Evolutionary conservation across 2,113 vertebrate species (phyloP).

Genomic region (Bufo gargarizans): DNA sequence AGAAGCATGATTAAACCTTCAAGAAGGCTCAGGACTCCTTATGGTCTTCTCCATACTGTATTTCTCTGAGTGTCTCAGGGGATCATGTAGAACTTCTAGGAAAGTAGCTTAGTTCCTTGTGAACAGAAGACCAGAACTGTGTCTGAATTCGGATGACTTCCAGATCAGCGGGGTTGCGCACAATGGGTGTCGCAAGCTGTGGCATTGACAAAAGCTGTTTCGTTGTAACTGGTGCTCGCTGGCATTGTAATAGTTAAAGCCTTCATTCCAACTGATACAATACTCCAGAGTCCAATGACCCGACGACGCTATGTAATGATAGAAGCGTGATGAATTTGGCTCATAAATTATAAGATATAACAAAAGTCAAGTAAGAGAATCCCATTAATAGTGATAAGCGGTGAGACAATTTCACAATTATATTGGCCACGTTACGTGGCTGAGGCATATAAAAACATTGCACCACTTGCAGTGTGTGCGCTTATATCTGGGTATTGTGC

Average conservation of each 20-base stretch:
- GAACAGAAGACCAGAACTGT: slow-evolving; percentile 24
- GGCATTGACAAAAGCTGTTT: background rate
- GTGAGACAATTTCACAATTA: background rate
- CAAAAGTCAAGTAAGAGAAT: background rate
- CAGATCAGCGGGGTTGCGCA: background rate
- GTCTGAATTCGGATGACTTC: slow-evolving; percentile 1
- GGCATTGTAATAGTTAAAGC: background rate
- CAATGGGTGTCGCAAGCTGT: background rate
- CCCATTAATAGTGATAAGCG: background rate
- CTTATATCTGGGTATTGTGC: slow-evolving; percentile 13
- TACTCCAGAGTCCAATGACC: background rate
- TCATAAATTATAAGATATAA: background rate
- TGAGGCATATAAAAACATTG: background rate
- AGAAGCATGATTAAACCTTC: slow-evolving; percentile 73
- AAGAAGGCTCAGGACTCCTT: slow-evolving; percentile 2
- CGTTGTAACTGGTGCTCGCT: background rate
- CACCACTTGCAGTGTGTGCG: background rate
- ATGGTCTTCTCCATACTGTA: background rate
- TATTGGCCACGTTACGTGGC: background rate
- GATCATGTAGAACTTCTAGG: slow-evolving; percentile 64
- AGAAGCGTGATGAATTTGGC: slow-evolving; percentile 1
- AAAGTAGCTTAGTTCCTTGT: slow-evolving; percentile 48
- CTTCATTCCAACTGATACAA: background rate
- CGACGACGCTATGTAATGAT: background rate
- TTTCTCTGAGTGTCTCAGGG: slow-evolving; percentile 73